Base-by-base conservation (phyloP, 2,888 invertebrate species). In the Oeneis ivallda region DNA sequence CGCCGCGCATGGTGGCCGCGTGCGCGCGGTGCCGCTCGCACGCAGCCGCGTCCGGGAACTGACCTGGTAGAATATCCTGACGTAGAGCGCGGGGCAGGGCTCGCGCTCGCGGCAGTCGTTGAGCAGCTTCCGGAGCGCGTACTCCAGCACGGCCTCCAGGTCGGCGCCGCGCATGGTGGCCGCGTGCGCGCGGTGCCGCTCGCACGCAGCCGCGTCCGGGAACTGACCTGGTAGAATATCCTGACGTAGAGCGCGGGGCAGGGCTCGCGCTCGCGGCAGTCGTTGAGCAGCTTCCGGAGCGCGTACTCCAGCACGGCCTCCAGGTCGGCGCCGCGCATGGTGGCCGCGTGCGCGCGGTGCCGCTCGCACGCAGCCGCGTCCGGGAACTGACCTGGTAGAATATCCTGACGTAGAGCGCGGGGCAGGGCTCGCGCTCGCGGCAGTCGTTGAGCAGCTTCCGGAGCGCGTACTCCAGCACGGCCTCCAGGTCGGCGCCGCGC, bases 21-120 rank as follows among this genome's bases (percentile, higher is more conserved):
- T 82, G 79, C 54, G 72, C 43, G 65, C 83, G 81, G 80, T 90
- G 92, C 34, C 81, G 75, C 19, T 67, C 68, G 70, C 88, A 85
- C 64, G 86, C 81, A 70, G 84, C 87, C 70, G 85, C 85, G 74
- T 76, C 84, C 0, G 89, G 86, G 74, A 89, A 91, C 69, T 41
- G n/a, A 95, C 94, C 86, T 96, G 95, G 78, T 96, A 96, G 86
- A 96, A 96, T 79, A 96, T 93, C 80, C 95, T 94, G 75, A 96
- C 86, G 76, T 94, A 94, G 80, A 95, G 94, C n/a, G 95, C 94
- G 39, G 95, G 94, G 60, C 87, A 78, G 0, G 90, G 77, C 67
- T 92, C 91, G 69, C 91, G 85, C 41, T 92, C 90, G 45, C 76
- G 74, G 66, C 80, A 82, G 54, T 84, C 85, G 72, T 76, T 80